Evolutionary conservation across 2,113 vertebrate species (phyloP), one percentile per base, ranked within the genome.

Genomic region (Dicrurus megarhynchus): DNA sequence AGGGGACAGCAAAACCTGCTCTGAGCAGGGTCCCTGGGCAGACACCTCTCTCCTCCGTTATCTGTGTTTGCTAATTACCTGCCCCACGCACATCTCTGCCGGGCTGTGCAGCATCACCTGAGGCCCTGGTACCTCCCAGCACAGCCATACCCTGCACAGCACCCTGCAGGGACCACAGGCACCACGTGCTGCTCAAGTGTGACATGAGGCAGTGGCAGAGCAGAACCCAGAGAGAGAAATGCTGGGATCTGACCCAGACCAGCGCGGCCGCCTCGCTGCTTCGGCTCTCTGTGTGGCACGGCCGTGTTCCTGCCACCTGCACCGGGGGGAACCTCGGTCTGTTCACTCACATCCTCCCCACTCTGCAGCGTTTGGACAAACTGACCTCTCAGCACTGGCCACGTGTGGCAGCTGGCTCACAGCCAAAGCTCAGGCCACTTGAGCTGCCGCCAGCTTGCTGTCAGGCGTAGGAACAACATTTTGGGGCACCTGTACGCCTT

Each of bases 381-480:
- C n/a, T n/a, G 70, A 30, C 22, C 37, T 41, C 37, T 13, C 6
- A 11, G 42, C 52, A 35, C 23, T 3, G 4, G 52, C 49, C 33
- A 13, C 28, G 0, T 0, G 3, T 12, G 53, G 84, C 81, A 73
- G 22, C 37, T 7, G 46, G 53, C 37, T 37, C 56, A 26, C 41
- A 42, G 86, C 11, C 22, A 9, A 33, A 61, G 55, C 55, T 42
- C 35, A 5, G 2, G 5, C 27, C 32, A 13, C 33, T 55, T 16
- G 7, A 7, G 16, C 32, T 53, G 42, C 33, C 30, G 16, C 55
- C 71, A 64, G 6, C 41, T 33, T 17, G 3, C 33, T 27, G 17
- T 53, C 0, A 0, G 46, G 47, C 1, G 2, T 1, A 4, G 57
- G 47, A 68, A 4, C 27, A 32, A 13, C 39, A 22, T 7, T 50